These are phyloP conservation scores for Brachirus orientalis DNA, from an alignment of 2,113 vertebrate species.

Conservation along the genomic window DNA sequence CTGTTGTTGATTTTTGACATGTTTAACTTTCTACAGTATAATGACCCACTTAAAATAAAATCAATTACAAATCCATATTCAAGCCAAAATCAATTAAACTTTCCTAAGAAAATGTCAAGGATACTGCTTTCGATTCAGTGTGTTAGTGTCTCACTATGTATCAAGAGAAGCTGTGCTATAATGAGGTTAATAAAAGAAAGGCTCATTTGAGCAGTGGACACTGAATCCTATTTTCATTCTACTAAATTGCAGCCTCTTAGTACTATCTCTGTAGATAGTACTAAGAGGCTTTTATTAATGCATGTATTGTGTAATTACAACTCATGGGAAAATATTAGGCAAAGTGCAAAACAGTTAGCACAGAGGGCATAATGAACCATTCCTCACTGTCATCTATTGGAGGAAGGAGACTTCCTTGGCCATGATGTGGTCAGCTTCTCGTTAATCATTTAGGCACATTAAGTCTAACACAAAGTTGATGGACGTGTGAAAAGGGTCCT, in stretches of 20 bases:
- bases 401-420: constrained; percentile 54
- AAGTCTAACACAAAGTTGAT: constrained; percentile 63
- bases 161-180: not conserved
- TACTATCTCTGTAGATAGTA: not conserved
- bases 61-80: too few relatives aligned
- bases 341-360: constrained; percentile 32
- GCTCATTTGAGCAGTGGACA: not conserved
- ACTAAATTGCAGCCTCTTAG: not conserved
- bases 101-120: too few relatives aligned
- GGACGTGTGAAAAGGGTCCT: constrained; percentile 67
- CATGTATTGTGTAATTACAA: not conserved
- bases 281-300: not conserved
- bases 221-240: too few relatives aligned
- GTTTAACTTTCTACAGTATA: too few relatives aligned
- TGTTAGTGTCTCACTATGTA: not conserved
- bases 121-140: too few relatives aligned
- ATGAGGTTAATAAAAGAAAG: not conserved
- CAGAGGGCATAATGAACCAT: constrained; percentile 43
- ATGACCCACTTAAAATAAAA: too few relatives aligned
- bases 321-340: constrained; percentile 43
- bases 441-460: constrained; percentile 69
- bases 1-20: too few relatives aligned
- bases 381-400: constrained; percentile 53
- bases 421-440: constrained; percentile 54
- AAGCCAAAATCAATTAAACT: too few relatives aligned